A percentile compares a stretch with the other conserved stretches of the same genome.
Conservation (phyloP, 2,797 vertebrate genomes). For the Myotis pilosus region DNA sequence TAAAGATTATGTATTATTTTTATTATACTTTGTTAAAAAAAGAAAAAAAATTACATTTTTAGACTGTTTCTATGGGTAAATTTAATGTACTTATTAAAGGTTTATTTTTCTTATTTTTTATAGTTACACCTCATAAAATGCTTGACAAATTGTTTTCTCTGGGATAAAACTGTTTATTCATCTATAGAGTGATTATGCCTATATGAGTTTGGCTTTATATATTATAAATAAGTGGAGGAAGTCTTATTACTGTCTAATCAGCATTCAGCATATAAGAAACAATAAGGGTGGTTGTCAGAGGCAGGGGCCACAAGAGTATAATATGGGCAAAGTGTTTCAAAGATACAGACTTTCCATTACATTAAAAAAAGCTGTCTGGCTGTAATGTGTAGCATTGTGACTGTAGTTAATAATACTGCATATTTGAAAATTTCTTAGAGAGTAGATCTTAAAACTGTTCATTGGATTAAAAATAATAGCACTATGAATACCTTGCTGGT, state of each 20-base stretch:
- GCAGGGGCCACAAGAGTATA: not conserved
- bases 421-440: not conserved
- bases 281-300: not conserved
- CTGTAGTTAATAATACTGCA: not conserved
- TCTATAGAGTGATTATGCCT: not conserved
- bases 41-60: conserved; percentile 90
- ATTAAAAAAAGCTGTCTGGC: not conserved
- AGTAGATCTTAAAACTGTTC: not conserved
- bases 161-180: not conserved
- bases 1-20: conserved; percentile 86
- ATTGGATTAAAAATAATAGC: not conserved
- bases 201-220: not conserved
- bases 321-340: not conserved
- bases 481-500: not conserved
- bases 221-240: not conserved
- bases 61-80: conserved; percentile 91
- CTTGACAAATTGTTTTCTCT: not conserved
- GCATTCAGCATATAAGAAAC: conserved; percentile 16
- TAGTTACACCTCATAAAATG: not conserved
- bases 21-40: conserved; percentile 89
- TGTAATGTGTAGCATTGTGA: not conserved
- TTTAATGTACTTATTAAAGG: conserved; percentile 86
- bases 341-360: not conserved
- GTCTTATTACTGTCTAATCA: not conserved
- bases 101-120: not conserved